phyloP scores from a whole-genome alignment of 2,888 invertebrate species.

The Bellardia bayeri region DNA sequence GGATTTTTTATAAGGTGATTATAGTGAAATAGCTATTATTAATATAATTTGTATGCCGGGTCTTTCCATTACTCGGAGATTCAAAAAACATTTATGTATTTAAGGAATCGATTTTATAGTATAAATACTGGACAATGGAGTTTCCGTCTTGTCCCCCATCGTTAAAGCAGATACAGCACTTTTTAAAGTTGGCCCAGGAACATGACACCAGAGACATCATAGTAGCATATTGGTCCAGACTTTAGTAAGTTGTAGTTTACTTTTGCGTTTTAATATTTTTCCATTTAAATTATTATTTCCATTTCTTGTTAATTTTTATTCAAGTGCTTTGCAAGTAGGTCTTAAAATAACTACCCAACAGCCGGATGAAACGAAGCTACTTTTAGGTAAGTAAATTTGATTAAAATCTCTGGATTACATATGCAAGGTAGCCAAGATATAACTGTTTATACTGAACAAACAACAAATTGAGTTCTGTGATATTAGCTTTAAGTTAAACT shows the following conservation, averaged over 20 bases:
- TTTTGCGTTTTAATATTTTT: not conserved
- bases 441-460: too few relatives aligned
- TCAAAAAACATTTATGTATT: not conserved
- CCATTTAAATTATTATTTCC: not conserved
- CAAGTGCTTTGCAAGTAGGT: constrained; percentile 92
- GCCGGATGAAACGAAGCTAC: constrained; percentile 92
- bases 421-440: too few relatives aligned
- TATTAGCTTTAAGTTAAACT: too few relatives aligned
- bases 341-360: constrained; percentile 92
- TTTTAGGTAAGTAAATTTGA: constrained; percentile 85
- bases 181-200: constrained; percentile 95
- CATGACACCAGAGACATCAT: constrained; percentile 95
- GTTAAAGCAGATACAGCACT: constrained; percentile 94
- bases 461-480: too few relatives aligned
- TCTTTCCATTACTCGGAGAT: too few relatives aligned
- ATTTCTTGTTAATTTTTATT: not conserved
- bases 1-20: too few relatives aligned
- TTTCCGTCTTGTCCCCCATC: constrained; percentile 90
- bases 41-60: too few relatives aligned
- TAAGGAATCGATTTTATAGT: not conserved
- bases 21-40: too few relatives aligned
- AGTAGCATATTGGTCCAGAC: constrained; percentile 96
- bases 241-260: constrained; percentile 85
- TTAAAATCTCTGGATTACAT: too few relatives aligned
- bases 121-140: constrained; percentile 76